A percentile compares a stretch with the other conserved stretches of the same genome.
Evolutionary conservation across 2,113 vertebrate species (phyloP).

Genomic region (Pagrus major): DNA sequence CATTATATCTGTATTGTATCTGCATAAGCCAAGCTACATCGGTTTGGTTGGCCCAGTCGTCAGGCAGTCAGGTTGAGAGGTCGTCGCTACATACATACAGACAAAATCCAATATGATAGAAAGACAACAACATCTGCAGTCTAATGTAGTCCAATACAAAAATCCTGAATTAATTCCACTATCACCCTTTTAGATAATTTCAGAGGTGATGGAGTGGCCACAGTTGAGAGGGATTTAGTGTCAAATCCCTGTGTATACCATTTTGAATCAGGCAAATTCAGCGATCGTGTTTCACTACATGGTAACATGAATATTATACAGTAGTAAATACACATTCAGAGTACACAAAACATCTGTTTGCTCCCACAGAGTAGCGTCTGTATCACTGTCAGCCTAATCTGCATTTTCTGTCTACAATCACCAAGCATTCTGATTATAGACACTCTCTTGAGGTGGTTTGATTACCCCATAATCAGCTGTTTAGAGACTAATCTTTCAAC

Average conservation of each 20-base stretch:
- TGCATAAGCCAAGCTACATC: background rate
- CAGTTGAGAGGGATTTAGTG: background rate
- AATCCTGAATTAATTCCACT: background rate
- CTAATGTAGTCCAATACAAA: background rate
- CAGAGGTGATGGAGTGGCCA: background rate
- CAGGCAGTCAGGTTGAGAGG: too few species aligned
- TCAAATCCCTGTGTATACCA: background rate
- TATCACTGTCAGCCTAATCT: conserved; percentile 58
- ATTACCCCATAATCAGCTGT: conserved; percentile 70
- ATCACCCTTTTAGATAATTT: background rate
- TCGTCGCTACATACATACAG: too few species aligned
- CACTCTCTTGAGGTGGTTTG: conserved; percentile 62
- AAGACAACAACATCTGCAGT: background rate
- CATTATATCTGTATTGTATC: background rate
- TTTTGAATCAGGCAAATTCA: background rate
- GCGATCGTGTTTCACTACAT: background rate
- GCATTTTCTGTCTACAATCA: conserved; percentile 44
- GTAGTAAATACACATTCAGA: conserved; percentile 22
- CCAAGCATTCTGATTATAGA: conserved; percentile 64
- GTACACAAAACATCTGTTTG: conserved; percentile 57
- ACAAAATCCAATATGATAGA: background rate
- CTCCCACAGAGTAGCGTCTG: conserved; percentile 28
- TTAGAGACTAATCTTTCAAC: conserved; percentile 59
- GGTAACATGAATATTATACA: conserved; percentile 23
- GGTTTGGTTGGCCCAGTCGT: background rate